Conservation (phyloP, 2,888 invertebrate genomes). For the Perizoma flavofasciatum region DNA sequence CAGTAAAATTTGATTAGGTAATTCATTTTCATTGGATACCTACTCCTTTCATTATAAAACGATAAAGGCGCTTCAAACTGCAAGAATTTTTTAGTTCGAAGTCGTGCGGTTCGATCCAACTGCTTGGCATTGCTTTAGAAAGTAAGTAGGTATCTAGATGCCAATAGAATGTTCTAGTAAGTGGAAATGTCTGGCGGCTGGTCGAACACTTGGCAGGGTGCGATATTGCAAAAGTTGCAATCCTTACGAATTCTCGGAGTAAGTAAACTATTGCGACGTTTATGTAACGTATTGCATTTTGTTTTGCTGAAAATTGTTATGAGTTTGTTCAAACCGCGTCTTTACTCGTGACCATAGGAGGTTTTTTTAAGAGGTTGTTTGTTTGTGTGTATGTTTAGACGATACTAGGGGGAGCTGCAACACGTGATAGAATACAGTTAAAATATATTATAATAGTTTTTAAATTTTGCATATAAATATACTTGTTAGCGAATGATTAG, state of each 20-base stretch:
- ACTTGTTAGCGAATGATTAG: too few relatives aligned
- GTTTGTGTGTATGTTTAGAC: too few relatives aligned
- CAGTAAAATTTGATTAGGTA: too few relatives aligned
- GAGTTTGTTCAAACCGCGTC: not conserved
- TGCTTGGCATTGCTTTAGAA: not conserved
- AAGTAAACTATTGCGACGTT: slow-evolving; percentile 26
- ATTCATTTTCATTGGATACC: too few relatives aligned
- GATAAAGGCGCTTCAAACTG: not conserved
- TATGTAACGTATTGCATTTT: slow-evolving; percentile 20
- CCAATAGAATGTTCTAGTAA: slow-evolving; percentile 16
- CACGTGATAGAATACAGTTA: too few relatives aligned
- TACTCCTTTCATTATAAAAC: not conserved
- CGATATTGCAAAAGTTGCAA: slow-evolving; percentile 42
- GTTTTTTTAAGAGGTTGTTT: too few relatives aligned
- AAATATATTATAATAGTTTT: too few relatives aligned
- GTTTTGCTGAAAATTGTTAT: not conserved
- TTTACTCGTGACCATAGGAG: too few relatives aligned
- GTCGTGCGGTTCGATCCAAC: not conserved
- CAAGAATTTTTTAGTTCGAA: not conserved
- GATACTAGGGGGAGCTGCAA: too few relatives aligned
- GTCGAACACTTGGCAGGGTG: slow-evolving; percentile 28
- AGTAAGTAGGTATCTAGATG: not conserved
- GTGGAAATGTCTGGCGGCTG: slow-evolving; percentile 20
- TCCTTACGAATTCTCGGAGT: slow-evolving; percentile 31
- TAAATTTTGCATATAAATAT: too few relatives aligned